Evolutionary conservation across 2,113 vertebrate species (phyloP), one percentile per base, ranked within the genome.

Genomic region (Dinomys branickii): DNA sequence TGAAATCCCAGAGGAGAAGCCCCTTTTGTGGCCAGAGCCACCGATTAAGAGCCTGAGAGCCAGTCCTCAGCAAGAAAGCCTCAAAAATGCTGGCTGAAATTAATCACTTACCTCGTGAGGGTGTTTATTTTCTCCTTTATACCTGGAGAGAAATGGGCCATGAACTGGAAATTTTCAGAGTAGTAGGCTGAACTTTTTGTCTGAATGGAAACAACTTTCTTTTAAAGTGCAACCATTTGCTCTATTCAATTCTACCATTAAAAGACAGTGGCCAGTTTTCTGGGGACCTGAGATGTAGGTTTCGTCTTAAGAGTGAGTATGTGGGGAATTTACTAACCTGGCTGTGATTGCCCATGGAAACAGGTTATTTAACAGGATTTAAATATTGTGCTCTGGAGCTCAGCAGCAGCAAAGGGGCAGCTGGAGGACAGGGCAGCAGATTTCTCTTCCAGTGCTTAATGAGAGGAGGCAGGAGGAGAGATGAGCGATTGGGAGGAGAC

Each of bases 211-310:
- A 89, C 97, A 92, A 97, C 94, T 96, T 95, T 54, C 85, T 82
- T 93, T 91, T 87, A 71, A 96, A 94, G 94, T 84, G 54, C 85
- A 75, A 50, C 93, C 44, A 88, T 97, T 95, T 67, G 92, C 92
- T 95, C 77, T n/a, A 75, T 91, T 97, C 96, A 81, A 9, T 95
- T 77, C 95, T 65, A 33, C 93, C 95, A 86, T 96, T 95, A 95
- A 92, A 83, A 95, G 97, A 98, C 97, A 97, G 96, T 88, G 96
- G 96, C 92, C 96, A 95, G 94, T 98, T 98, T 97, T 88, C 97
- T 86, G 85, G 14, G 58, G 96, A 98, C 97, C 97, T 77, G 35
- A 96, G 95, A 69, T 84, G 95, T 82, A 22, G 14, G 92, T 92
- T 97, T 96, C 94, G 94, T 95, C 95, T 97, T 77, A 96, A 85